A percentile compares a stretch with the other conserved stretches of the same genome.
Evolutionary conservation across 2,113 vertebrate genomes (phyloP).

Genomic region (Cichladusa arquata): DNA sequence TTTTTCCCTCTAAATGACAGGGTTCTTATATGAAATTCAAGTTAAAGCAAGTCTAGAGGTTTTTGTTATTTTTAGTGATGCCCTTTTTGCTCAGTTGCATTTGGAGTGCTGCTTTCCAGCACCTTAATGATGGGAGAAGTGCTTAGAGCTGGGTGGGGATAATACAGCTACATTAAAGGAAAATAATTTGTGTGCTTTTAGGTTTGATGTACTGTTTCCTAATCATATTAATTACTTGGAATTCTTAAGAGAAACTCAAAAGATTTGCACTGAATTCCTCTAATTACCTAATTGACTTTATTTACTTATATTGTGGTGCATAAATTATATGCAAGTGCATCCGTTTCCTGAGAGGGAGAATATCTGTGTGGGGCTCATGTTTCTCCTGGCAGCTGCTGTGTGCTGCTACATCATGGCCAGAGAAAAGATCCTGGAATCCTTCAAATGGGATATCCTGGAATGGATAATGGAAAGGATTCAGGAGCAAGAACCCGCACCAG

Average conservation of each 20-base stretch:
- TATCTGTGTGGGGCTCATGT: not conserved
- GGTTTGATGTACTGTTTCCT: slow-evolving; percentile 21
- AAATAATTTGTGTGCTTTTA: slow-evolving; percentile 7
- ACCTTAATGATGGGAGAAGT: not conserved
- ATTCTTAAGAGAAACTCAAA: slow-evolving; percentile 33
- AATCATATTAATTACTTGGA: slow-evolving; percentile 32
- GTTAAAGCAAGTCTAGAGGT: not conserved
- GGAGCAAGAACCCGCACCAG: not conserved
- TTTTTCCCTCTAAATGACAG: not conserved
- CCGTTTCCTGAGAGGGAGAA: not conserved
- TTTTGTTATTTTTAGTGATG: not conserved
- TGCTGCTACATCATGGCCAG: not conserved
- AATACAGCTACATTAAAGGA: not conserved
- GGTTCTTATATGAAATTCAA: not conserved
- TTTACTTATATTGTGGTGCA: slow-evolving; percentile 22
- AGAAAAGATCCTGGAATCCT: not conserved
- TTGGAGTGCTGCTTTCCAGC: not conserved
- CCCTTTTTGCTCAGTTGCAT: not conserved
- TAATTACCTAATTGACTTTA: slow-evolving; percentile 51
- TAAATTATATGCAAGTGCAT: not conserved
- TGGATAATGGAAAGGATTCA: not conserved
- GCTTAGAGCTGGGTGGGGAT: not conserved
- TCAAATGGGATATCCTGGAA: rapidly evolving
- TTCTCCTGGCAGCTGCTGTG: not conserved
- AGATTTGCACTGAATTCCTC: slow-evolving; percentile 3